Evolutionary conservation across 1,140 invertebrate species (phyloP).

Genomic region (Papilio dardanus): DNA sequence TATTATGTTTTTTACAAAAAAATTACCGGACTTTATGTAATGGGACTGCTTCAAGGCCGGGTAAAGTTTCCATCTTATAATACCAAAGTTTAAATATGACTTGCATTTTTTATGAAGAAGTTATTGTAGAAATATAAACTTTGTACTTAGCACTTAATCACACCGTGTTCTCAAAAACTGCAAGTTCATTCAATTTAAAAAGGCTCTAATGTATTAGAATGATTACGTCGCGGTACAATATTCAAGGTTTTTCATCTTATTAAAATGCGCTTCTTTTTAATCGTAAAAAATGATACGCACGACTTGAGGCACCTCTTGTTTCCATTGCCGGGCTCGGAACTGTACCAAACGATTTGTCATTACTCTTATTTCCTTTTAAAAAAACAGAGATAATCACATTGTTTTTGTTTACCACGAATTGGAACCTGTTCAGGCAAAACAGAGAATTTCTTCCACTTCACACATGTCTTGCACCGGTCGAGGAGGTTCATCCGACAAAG

Average conservation of each 20-base stretch:
- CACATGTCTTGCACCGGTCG: too few species aligned
- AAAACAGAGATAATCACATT: too few species aligned
- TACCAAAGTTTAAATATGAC: not conserved
- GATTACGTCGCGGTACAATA: not conserved
- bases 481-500: too few species aligned
- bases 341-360: too few species aligned
- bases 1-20: too few species aligned
- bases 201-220: not conserved
- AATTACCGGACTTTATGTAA: too few species aligned
- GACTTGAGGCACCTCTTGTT: too few species aligned
- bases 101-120: not conserved
- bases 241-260: not conserved
- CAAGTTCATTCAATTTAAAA: not conserved
- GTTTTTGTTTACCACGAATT: too few species aligned
- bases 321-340: not conserved
- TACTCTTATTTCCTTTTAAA: too few species aligned
- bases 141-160: not conserved
- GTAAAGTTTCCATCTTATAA: not conserved
- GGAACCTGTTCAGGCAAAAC: too few species aligned
- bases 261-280: not conserved
- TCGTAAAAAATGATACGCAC: not conserved
- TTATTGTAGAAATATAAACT: not conserved
- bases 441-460: too few species aligned
- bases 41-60: not conserved
- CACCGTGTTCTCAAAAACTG: not conserved